Conservation (phyloP, 2,797 vertebrate species). For the Falco rusticolus region DNA sequence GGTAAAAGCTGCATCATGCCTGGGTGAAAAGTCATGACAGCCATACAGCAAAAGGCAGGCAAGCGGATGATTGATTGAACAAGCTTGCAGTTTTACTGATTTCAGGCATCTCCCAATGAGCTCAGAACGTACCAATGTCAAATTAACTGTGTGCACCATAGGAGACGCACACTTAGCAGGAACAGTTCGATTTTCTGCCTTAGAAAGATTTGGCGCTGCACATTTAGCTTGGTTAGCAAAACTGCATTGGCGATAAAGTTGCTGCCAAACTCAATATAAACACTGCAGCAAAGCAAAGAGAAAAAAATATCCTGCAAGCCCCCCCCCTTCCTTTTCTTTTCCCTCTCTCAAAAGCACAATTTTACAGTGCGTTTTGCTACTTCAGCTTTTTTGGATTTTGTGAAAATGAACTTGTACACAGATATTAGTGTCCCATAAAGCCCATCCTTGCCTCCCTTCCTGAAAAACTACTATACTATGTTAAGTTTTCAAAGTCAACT, state of each 20-base stretch:
- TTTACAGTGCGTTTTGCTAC: not conserved
- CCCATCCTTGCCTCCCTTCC: not conserved
- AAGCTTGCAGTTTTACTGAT: constrained; percentile 34
- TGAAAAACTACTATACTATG: not conserved
- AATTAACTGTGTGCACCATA: not conserved
- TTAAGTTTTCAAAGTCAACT: constrained; percentile 38
- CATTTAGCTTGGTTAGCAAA: constrained; percentile 65
- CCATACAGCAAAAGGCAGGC: constrained; percentile 18
- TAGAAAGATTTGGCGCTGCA: constrained; percentile 54
- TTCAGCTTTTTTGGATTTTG: constrained; percentile 28
- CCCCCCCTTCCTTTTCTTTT: fast-evolving
- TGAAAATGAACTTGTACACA: not conserved
- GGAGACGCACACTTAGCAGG: not conserved
- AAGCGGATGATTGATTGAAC: constrained; percentile 26
- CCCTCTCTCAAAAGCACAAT: not conserved
- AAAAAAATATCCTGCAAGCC: not conserved
- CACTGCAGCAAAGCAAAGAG: constrained; percentile 4
- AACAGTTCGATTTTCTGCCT: constrained; percentile 64
- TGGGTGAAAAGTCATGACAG: constrained; percentile 56
- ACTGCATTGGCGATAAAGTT: not conserved
- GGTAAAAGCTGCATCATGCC: constrained; percentile 45
- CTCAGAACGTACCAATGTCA: constrained; percentile 46
- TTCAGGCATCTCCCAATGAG: constrained; percentile 16
- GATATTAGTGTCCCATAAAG: not conserved
- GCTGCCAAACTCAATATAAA: constrained; percentile 57